Conservation (phyloP, 2,888 invertebrate species). For the Noctua fimbriata region DNA sequence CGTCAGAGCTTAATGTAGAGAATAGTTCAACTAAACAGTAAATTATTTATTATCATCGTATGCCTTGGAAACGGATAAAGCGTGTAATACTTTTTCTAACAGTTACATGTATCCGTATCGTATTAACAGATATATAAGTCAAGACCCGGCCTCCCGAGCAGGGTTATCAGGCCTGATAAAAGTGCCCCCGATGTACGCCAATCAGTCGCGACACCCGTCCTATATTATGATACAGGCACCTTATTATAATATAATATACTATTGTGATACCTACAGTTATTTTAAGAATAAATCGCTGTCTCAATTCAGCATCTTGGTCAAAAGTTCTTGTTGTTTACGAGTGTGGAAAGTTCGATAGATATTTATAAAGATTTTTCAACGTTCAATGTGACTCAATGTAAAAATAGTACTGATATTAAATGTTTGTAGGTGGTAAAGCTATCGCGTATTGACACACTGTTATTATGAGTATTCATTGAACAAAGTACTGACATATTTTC, state of each 20-base stretch:
- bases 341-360: constrained; percentile 6
- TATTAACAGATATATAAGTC: constrained; percentile 59
- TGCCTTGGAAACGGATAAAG: constrained; percentile 47
- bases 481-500: neutral
- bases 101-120: constrained; percentile 30
- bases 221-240: constrained; percentile 54
- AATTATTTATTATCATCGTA: neutral
- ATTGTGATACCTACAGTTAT: constrained; percentile 53
- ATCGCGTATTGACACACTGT: neutral
- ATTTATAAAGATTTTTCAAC: neutral
- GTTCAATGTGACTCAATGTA: neutral
- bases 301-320: constrained; percentile 25
- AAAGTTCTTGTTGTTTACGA: constrained; percentile 16
- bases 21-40: neutral
- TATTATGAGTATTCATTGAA: neutral
- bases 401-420: neutral
- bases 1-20: neutral
- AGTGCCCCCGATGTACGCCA: constrained; percentile 60
- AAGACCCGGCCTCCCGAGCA: constrained; percentile 73
- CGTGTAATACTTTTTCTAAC: constrained; percentile 29
- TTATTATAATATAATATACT: constrained; percentile 40
- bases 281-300: constrained; percentile 46
- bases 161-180: constrained; percentile 73
- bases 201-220: constrained; percentile 63
- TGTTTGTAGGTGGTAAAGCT: neutral